Evolutionary conservation across 2,888 invertebrate species (phyloP).

Genomic region (Digitonthophagus gazella): DNA sequence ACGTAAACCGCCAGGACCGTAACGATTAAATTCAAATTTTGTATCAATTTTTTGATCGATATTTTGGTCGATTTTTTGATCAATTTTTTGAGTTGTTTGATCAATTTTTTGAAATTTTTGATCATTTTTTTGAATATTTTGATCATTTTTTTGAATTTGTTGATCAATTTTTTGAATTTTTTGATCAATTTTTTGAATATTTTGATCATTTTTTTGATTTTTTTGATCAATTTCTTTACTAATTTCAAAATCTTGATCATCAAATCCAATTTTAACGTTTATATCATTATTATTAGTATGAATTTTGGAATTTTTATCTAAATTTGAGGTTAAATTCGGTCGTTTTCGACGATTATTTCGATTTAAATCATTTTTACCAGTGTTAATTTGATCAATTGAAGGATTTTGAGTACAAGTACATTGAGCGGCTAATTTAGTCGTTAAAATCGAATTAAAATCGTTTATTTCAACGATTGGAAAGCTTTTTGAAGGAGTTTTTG

Average conservation of each 20-base stretch:
- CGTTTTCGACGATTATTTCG: conserved; percentile 24
- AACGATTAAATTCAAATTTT: conserved; percentile 60
- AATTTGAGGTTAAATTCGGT: conserved; percentile 18
- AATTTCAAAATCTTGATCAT: no score
- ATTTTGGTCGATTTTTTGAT: not conserved
- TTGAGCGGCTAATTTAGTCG: conserved; percentile 70
- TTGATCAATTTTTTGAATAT: not conserved
- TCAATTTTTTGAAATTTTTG: not conserved
- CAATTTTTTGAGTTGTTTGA: no score
- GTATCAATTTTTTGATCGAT: not conserved
- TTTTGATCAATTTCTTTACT: no score
- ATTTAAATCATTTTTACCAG: conserved; percentile 33
- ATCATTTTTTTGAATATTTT: not conserved
- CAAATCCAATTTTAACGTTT: no score
- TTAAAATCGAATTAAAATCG: conserved; percentile 68
- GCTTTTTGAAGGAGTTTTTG: not conserved
- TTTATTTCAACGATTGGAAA: conserved; percentile 70
- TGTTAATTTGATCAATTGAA: conserved; percentile 27
- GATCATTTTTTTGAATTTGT: no score
- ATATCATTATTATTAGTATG: no score
- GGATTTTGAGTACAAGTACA: conserved; percentile 66
- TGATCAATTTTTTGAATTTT: not conserved
- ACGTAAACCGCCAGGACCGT: conserved; percentile 63
- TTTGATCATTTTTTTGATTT: not conserved
- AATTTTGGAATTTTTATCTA: no score